Base-by-base conservation (phyloP, 2,888 invertebrate genomes). In the Aproaerema taeniolella region DNA sequence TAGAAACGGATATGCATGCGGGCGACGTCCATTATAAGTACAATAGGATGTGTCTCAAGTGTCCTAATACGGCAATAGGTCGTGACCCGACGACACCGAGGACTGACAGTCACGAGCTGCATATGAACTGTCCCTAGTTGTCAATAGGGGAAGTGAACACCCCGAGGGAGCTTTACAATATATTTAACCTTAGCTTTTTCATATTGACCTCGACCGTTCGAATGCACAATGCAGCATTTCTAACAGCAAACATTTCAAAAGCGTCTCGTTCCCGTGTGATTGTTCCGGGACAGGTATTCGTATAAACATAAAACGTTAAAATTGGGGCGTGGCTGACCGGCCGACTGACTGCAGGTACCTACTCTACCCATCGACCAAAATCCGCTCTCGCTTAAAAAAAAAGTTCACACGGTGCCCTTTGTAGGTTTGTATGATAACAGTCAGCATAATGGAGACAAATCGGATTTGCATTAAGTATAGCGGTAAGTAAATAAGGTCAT, bases 191-290 rank as follows among this genome's bases (percentile, higher is more conserved):
- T 49, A 42, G 34, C 45, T 45, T 34, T 44, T 46, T 44, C 32
- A 20, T 16, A 31, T 40, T 53, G 52, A 59, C 55, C 52, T 48
- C 52, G 51, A 50, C 52, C 51, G 51, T 40, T 43, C 26, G 12
- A 39, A 26, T 36, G 24, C 31, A 43, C 38, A 39, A 39, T 15
- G 26, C 25, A 33, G 43, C 16, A 38, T 20, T 31, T 28, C 31
- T 40, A 39, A 25, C 35, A 40, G 41, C 31, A 31, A 34, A 38
- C 14, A 16, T 49, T 47, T 45, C 43, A 36, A 26, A 46, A 42
- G 41, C 38, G 50, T 45, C 55, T 55, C 61, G 66, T 82, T 79
- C 75, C 79, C 79, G 65, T 78, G 80, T 73, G 75, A 81, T 73
- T 74, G 70, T 74, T 65, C 62, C 61, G 61, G 58, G 58, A 62